Evolutionary conservation across 2,797 vertebrate species (phyloP), one percentile per base, ranked within the genome.

Genomic region (Chelon auratus): DNA sequence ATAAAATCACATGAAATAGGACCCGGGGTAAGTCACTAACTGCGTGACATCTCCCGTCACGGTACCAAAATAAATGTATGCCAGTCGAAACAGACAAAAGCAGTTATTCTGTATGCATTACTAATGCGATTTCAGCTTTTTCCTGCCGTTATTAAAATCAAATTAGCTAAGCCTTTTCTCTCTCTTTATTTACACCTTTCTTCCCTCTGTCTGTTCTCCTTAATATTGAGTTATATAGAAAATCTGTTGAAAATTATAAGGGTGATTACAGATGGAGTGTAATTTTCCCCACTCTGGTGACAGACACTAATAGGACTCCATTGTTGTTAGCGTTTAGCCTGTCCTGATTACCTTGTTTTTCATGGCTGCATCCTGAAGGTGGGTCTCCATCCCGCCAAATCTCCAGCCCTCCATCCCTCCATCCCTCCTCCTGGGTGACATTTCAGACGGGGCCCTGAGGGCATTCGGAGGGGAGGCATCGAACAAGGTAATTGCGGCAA

Each of bases 371-470:
- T 83, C 85, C 74, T 54, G 66, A 83, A 70, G 60, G 6, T 68
- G 73, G 72, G 81, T 84, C 80, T 80, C 66, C 77, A 77, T 78
- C 83, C 72, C 72, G 53, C 84, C 86, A 87, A 81, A 80, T 78
- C 80, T 81, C 42, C 82, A 85, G 36, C 43, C 72, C 30, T 33
- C 30, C 30, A 33, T 33, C 30, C 74, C 81, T 82, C 83, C 75
- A 77, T 90, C 75, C 82, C 86, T 92, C 88, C 88, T 89, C 84
- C 77, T 60, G 85, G 82, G 86, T 94, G 91, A 94, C 94, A 94
- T 94, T 94, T 94, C 87, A 91, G 91, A 93, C 89, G 88, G 77
- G 86, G 87, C 93, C 94, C 94, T 82, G 87, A 75, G 93, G 94
- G 93, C 92, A 89, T 86, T 83, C 64, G 72, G 86, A 90, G 87